Evolutionary conservation across 2,888 invertebrate species (phyloP).

Genomic region (Clivina fossor): DNA sequence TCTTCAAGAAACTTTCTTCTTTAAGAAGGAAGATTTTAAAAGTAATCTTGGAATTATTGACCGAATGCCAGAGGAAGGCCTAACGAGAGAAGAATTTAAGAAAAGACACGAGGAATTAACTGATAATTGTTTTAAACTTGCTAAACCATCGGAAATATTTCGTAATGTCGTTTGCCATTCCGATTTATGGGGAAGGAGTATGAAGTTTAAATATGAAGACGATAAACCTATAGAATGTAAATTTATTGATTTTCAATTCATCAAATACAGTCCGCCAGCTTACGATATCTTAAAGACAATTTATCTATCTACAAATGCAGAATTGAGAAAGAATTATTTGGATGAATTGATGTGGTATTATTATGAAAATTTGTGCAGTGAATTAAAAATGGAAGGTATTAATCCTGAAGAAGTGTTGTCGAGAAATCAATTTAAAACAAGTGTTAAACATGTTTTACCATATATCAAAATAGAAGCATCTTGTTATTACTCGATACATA

Average conservation of each 20-base stretch:
- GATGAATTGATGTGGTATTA: constrained; percentile 19
- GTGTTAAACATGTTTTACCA: constrained; percentile 21
- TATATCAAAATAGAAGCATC: constrained; percentile 16
- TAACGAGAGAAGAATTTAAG: constrained; percentile 33
- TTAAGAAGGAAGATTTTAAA: constrained; percentile 40
- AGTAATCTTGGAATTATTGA: constrained; percentile 32
- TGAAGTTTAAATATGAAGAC: constrained; percentile 34
- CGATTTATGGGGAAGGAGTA: constrained; percentile 30
- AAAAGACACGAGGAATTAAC: constrained; percentile 23
- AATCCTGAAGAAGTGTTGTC: constrained; percentile 16
- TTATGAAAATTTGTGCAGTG: constrained; percentile 14
- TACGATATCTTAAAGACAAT: constrained; percentile 31
- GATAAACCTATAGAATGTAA: constrained; percentile 29
- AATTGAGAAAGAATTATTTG: constrained; percentile 20
- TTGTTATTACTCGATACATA: constrained; percentile 26
- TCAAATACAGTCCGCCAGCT: constrained; percentile 32
- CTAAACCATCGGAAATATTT: constrained; percentile 30
- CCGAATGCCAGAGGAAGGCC: constrained; percentile 21
- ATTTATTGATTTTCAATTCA: constrained; percentile 34
- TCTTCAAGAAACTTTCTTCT: constrained; percentile 51
- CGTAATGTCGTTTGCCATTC: constrained; percentile 35
- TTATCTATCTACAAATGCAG: constrained; percentile 18
- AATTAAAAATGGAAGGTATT: constrained; percentile 16
- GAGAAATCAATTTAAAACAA: constrained; percentile 16
- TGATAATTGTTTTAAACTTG: constrained; percentile 16